These are phyloP conservation scores for Tachysurus vachellii DNA, from an alignment of 2,113 vertebrate genomes.

Conservation along the genomic window DNA sequence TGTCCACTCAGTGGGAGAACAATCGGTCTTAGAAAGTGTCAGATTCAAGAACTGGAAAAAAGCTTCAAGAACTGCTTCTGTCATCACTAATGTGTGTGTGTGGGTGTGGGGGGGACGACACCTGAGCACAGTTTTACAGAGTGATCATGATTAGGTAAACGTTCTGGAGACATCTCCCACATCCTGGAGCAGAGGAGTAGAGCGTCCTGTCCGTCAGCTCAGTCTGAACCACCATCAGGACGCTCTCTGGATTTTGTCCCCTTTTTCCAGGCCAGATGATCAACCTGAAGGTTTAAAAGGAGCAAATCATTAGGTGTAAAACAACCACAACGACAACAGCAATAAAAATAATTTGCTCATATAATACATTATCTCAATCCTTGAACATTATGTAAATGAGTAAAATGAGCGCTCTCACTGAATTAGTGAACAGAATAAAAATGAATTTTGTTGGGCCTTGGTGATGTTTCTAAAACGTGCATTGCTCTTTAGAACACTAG, in stretches of 20 bases:
- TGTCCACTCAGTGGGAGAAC: neutral
- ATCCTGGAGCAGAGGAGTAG: neutral
- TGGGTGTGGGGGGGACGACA: neutral
- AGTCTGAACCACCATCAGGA: neutral
- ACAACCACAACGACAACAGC: neutral
- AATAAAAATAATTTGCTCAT: neutral
- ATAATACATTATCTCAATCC: neutral
- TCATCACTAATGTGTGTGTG: neutral
- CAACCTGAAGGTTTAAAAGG: neutral
- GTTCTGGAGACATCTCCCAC: neutral
- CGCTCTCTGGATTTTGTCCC: neutral
- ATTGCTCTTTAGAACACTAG: constrained; percentile 33
- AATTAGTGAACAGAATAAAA: neutral
- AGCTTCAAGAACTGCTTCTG: constrained; percentile 30
- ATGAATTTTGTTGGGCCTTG: neutral
- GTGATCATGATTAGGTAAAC: neutral
- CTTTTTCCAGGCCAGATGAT: neutral
- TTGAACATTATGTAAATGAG: neutral
- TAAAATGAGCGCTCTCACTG: neutral
- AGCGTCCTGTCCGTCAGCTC: neutral
- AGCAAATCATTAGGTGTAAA: neutral
- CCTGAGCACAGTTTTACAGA: constrained; percentile 34
- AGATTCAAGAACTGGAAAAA: constrained; percentile 31
- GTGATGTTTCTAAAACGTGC: neutral
- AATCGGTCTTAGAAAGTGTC: neutral